Conservation (phyloP, 35 echinoderm and acorn worm species). For the Patiria miniata region DNA sequence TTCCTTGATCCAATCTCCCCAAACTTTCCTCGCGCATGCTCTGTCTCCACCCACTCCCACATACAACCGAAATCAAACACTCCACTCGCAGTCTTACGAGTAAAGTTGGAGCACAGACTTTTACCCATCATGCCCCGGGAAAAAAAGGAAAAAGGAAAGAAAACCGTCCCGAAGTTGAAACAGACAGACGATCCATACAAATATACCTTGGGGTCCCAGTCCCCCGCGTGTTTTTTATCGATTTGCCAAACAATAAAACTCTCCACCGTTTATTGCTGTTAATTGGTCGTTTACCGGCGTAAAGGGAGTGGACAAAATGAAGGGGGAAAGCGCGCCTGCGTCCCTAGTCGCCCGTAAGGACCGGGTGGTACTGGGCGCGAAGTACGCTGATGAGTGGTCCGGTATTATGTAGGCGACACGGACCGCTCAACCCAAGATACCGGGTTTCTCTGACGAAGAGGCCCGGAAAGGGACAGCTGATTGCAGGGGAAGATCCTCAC, state of each 20-base stretch:
- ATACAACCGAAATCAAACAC: no score
- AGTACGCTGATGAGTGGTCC: constrained; percentile 4
- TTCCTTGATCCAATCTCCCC: no score
- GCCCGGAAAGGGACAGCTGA: constrained; percentile 28
- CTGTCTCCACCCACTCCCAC: no score
- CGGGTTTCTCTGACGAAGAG: background rate
- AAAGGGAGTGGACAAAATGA: background rate
- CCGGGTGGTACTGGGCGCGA: background rate
- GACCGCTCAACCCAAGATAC: background rate
- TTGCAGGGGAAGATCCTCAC: background rate
- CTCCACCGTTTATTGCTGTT: constrained; percentile 24
- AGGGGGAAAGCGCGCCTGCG: background rate
- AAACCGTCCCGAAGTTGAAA: background rate
- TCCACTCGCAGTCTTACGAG: no score
- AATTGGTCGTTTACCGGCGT: constrained; percentile 23
- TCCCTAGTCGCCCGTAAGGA: constrained; percentile 10
- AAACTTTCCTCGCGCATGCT: no score
- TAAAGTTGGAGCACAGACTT: background rate
- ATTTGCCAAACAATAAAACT: constrained; percentile 11
- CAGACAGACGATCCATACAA: background rate
- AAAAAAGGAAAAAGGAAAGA: background rate
- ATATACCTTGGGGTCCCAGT: background rate
- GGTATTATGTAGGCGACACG: background rate
- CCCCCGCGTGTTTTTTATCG: constrained; percentile 6
- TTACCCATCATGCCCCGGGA: constrained; percentile 23